Evolutionary conservation across 1,140 invertebrate species (phyloP).

Genomic region (Parapsyche elsis): DNA sequence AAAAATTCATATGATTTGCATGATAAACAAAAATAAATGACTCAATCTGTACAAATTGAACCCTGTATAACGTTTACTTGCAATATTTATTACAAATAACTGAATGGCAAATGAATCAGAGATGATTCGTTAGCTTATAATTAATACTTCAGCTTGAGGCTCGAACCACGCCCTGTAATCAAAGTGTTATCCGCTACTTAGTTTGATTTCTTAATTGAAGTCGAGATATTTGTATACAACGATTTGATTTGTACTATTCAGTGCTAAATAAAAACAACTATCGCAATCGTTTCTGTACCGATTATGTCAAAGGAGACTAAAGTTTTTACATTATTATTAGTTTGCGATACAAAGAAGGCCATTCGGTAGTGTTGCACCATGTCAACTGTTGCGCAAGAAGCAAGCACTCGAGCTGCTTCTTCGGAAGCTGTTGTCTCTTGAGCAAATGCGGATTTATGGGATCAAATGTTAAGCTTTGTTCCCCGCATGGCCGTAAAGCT

Average conservation of each 20-base stretch:
- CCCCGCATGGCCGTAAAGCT: constrained; percentile 9
- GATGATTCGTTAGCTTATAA: not conserved
- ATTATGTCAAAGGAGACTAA: no score
- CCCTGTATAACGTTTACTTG: no score
- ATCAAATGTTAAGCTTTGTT: constrained; percentile 29
- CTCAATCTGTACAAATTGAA: no score
- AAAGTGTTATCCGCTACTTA: constrained; percentile 20
- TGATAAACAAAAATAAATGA: no score
- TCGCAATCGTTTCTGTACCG: no score
- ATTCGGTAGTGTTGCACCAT: not conserved
- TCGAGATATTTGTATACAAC: not conserved
- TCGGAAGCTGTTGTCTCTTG: constrained; percentile 1
- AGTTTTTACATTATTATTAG: no score
- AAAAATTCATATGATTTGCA: no score
- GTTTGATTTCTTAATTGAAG: constrained; percentile 13
- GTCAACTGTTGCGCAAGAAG: not conserved
- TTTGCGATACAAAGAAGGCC: not conserved
- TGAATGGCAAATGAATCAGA: not conserved
- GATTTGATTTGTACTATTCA: no score
- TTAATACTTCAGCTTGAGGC: not conserved
- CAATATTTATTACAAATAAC: no score
- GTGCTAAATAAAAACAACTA: no score
- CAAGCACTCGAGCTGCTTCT: not conserved
- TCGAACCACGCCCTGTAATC: not conserved
- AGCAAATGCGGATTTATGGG: constrained; percentile 13